These are phyloP conservation scores for Dipodomys spectabilis DNA, from an alignment of 2,113 vertebrate genomes.

Conservation along the genomic window DNA sequence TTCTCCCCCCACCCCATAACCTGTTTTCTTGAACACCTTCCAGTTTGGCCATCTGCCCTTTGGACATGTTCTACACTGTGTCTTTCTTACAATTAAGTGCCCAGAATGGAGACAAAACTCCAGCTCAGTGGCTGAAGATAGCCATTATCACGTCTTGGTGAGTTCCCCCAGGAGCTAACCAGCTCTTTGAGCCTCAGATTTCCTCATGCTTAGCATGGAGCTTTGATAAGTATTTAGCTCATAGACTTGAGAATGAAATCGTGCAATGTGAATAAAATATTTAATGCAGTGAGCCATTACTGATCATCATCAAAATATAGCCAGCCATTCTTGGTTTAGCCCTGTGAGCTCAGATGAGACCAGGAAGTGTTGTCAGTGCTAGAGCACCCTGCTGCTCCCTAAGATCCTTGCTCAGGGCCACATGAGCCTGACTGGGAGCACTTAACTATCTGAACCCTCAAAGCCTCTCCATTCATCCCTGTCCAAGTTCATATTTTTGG, in stretches of 20 bases:
- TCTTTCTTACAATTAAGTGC: not conserved
- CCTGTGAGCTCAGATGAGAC: not conserved
- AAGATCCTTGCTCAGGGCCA: not conserved
- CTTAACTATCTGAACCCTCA: not conserved
- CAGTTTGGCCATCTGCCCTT: conserved; percentile 16
- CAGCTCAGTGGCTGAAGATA: not conserved
- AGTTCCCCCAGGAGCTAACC: no score
- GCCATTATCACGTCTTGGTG: not conserved
- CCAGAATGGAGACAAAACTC: not conserved
- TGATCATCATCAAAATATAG: not conserved
- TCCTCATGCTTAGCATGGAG: not conserved
- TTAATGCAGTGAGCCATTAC: not conserved
- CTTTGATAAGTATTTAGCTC: not conserved
- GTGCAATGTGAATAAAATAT: not conserved
- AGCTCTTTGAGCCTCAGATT: not conserved
- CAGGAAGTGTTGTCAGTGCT: not conserved
- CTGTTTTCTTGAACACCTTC: conserved; percentile 9
- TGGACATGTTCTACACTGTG: not conserved
- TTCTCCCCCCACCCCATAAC: not conserved
- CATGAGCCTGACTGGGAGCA: not conserved
- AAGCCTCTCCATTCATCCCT: not conserved
- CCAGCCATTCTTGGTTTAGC: not conserved
- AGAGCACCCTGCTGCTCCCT: not conserved
- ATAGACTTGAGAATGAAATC: not conserved
- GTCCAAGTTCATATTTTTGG: not conserved